Conservation (phyloP, 37 sponge, comb jelly and placozoan species). For the Sycon ciliatum region DNA sequence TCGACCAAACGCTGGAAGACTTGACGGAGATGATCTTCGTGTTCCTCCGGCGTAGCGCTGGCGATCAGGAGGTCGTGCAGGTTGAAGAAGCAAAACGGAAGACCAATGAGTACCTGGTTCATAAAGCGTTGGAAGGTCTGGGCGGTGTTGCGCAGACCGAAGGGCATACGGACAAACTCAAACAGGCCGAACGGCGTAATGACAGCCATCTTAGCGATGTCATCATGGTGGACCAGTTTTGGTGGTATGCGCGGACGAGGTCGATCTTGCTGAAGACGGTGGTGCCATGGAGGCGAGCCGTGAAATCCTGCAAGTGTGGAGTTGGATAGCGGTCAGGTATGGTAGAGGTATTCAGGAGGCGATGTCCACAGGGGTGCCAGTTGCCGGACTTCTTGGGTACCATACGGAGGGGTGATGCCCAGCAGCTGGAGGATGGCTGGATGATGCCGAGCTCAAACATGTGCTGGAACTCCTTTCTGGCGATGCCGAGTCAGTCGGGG, state of each 20-base stretch:
- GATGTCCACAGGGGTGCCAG: slow-evolving; percentile 66
- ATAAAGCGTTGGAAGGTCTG: no score
- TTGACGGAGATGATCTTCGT: slow-evolving; percentile 28
- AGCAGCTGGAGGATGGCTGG: no score
- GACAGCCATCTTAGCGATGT: no score
- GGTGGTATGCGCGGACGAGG: slow-evolving; percentile 40
- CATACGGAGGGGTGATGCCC: no score
- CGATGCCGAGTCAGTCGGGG: slow-evolving; percentile 25
- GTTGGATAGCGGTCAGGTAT: slow-evolving; percentile 51
- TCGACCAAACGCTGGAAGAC: slow-evolving; percentile 27
- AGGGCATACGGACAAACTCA: no score
- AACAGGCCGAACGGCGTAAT: no score
- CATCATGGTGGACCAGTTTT: slow-evolving; percentile 33
- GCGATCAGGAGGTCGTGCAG: slow-evolving; percentile 45
- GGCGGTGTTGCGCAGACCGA: no score
- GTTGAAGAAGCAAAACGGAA: slow-evolving; percentile 39
- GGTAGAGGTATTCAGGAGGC: slow-evolving; percentile 45
- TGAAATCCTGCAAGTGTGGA: slow-evolving; percentile 55
- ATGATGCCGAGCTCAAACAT: no score
- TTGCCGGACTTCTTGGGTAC: no score
- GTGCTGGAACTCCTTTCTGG: slow-evolving; percentile 35
- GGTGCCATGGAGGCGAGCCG: slow-evolving; percentile 30
- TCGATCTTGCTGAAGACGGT: slow-evolving; percentile 51
- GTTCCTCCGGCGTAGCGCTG: slow-evolving; percentile 37
- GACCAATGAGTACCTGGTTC: slow-evolving; percentile 44